phyloP scores from a whole-genome alignment of 2,888 invertebrate genomes.

The Dryadula phaetusa region DNA sequence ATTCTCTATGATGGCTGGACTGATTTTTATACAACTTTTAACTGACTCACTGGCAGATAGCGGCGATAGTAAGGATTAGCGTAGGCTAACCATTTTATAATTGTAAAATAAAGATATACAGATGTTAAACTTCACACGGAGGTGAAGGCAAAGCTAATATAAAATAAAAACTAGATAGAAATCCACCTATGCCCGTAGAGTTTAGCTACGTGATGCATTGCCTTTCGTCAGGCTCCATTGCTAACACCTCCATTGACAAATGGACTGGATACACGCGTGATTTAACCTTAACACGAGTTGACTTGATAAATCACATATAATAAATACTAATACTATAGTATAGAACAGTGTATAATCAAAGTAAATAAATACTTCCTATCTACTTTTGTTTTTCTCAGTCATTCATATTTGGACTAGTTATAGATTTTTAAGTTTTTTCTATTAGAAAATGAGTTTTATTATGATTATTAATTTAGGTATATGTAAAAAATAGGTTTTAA shows the following conservation, averaged over 20 bases:
- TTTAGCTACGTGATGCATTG: conserved; percentile 49
- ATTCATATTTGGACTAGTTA: background rate
- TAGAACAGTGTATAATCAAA: background rate
- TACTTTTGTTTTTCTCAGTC: background rate
- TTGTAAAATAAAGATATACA: too few species aligned
- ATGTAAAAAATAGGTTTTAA: too few species aligned
- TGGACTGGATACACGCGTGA: conserved; percentile 53
- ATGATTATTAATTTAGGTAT: too few species aligned
- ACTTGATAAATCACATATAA: conserved; percentile 36
- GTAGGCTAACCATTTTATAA: too few species aligned
- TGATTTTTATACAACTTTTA: too few species aligned
- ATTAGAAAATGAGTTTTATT: background rate
- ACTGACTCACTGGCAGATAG: too few species aligned
- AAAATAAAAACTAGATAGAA: too few species aligned
- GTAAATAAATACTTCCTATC: background rate
- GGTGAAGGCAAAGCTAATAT: too few species aligned
- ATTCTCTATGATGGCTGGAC: too few species aligned
- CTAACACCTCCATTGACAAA: conserved; percentile 55
- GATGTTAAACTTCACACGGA: too few species aligned
- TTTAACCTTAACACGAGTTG: conserved; percentile 46
- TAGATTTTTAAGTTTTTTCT: background rate
- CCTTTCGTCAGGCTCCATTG: conserved; percentile 56
- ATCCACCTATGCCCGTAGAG: background rate
- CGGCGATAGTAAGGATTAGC: too few species aligned
- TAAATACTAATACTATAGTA: too few species aligned